Conservation (phyloP, 2,888 invertebrate genomes). For the Leptogaster cylindrica region DNA sequence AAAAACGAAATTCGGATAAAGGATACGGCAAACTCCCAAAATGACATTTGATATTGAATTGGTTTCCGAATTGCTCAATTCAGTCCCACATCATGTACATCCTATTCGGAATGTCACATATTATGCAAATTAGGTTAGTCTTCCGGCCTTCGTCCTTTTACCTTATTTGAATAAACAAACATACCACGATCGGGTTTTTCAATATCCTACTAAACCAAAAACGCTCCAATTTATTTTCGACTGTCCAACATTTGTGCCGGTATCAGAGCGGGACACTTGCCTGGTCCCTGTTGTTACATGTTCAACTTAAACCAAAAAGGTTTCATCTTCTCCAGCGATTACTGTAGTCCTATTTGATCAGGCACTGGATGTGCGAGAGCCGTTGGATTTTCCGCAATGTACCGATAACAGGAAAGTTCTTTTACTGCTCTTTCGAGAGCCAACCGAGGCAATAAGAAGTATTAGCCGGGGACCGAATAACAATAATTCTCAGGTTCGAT, state of each 20-base stretch:
- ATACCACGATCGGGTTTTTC: conserved; percentile 28
- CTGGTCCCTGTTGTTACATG: conserved; percentile 10
- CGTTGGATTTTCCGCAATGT: conserved; percentile 25
- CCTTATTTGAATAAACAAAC: conserved; percentile 40
- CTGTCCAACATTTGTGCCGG: conserved; percentile 10
- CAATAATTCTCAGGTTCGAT: conserved; percentile 45
- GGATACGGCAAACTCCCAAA: conserved; percentile 28
- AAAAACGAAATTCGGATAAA: conserved; percentile 16
- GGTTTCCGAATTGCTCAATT: conserved; percentile 41
- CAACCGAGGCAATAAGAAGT: conserved; percentile 24
- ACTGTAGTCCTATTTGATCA: conserved; percentile 20
- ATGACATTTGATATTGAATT: conserved; percentile 41
- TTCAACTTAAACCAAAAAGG: conserved; percentile 29
- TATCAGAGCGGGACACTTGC: conserved; percentile 22
- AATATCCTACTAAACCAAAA: conserved; percentile 39
- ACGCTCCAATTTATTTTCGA: conserved; percentile 30
- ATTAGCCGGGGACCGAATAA: conserved; percentile 30
- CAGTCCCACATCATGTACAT: conserved; percentile 42
- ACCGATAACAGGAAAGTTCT: conserved; percentile 34
- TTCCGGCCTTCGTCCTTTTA: conserved; percentile 28
- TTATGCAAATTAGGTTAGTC: conserved; percentile 36
- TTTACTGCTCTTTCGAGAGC: conserved; percentile 30
- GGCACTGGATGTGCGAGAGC: conserved; percentile 19
- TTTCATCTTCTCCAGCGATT: neutral
- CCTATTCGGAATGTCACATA: conserved; percentile 38